A percentile compares a stretch with the other conserved stretches of the same genome.
These are phyloP conservation scores for Barnardius zonarius DNA, from an alignment of 2,113 vertebrate genomes.

Conservation along the genomic window DNA sequence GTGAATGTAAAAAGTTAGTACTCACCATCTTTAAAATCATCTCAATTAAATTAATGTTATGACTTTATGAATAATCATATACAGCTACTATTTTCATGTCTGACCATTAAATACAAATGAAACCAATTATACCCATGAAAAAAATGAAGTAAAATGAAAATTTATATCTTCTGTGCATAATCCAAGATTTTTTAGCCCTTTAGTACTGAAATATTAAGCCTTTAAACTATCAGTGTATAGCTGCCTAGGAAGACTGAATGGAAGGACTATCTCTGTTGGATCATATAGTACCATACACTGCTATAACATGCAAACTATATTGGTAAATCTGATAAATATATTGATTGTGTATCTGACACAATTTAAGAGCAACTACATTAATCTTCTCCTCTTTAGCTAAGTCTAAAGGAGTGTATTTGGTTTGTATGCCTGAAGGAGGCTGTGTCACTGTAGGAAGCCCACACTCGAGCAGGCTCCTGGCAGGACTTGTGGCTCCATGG, in stretches of 20 bases:
- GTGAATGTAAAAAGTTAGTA: neutral
- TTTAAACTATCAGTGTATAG: neutral
- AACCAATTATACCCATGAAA: neutral
- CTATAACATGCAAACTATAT: neutral
- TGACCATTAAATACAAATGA: neutral
- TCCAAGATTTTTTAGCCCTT: neutral
- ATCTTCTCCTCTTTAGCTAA: neutral
- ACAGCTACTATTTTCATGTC: neutral
- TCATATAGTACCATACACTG: fast-evolving
- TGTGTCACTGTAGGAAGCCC: neutral
- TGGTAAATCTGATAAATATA: neutral
- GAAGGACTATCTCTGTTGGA: neutral
- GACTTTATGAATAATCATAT: neutral
- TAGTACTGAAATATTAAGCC: neutral
- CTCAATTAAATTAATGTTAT: neutral
- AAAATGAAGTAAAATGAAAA: neutral
- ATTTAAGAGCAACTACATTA: neutral
- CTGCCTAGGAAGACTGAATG: neutral
- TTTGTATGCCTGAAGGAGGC: neutral
- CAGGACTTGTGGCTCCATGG: neutral
- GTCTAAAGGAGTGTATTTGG: neutral
- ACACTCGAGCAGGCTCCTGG: neutral
- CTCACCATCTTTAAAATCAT: neutral
- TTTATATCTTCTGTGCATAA: neutral
- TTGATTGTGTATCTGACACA: neutral